Percentiles rank a stretch among this genome's conserved stretches.
phyloP scores from a whole-genome alignment of 2,888 invertebrate genomes.

The Antheraea assamensis region DNA sequence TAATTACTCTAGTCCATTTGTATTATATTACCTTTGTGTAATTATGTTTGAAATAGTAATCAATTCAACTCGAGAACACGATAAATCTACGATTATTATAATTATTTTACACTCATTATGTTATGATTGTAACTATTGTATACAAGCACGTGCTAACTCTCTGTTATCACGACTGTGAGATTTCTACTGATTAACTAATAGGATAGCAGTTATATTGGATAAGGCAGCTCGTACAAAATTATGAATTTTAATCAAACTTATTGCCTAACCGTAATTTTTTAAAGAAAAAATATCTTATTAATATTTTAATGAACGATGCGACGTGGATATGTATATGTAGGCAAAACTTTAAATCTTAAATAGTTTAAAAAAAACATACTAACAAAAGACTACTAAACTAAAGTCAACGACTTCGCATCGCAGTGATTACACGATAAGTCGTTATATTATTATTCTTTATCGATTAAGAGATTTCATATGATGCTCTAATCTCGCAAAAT shows the following conservation, averaged over 20 bases:
- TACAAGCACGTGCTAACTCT: slow-evolving; percentile 1
- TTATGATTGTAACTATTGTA: slow-evolving; percentile 7
- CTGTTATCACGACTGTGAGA: background rate
- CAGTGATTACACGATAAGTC: too few species aligned
- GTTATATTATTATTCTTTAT: too few species aligned
- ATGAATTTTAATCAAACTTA: background rate
- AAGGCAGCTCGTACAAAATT: background rate
- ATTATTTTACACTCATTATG: background rate
- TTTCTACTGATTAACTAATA: background rate
- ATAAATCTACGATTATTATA: background rate
- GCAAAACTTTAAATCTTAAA: background rate
- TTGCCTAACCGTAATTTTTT: background rate
- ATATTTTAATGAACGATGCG: background rate
- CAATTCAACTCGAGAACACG: background rate
- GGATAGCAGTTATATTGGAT: background rate
- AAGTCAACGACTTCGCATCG: too few species aligned
- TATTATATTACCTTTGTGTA: background rate
- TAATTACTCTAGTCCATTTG: background rate
- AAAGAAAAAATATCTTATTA: background rate
- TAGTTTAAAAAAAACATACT: background rate
- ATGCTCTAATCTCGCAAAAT: background rate
- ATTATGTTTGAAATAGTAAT: background rate
- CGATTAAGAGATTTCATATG: too few species aligned
- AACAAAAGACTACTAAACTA: background rate
- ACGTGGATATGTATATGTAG: background rate